Base-by-base conservation (phyloP, 2,797 vertebrate genomes). In the Ctenopoma multispine region DNA sequence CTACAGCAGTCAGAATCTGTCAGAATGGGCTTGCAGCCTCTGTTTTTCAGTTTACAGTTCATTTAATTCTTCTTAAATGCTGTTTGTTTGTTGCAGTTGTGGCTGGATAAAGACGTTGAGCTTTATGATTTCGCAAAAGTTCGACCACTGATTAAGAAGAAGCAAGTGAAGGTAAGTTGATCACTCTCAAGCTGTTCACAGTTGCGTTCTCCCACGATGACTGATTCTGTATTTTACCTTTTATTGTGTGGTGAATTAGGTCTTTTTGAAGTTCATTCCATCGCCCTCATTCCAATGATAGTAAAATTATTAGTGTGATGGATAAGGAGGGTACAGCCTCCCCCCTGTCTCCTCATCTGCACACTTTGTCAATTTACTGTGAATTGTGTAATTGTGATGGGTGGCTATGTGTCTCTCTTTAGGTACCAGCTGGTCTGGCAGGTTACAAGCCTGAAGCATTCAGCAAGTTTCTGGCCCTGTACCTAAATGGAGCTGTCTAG, bases 391-490 rank as follows among this genome's bases (percentile, higher is more conserved):
- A 13, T 27, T 55, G 10, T 82, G 56, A 80, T 34, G 58, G 24
- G 44, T 21, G 62, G n/a, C 18, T 62, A 5, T 66, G 38, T 67
- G 48, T 80, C 2, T 59, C 15, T 85, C 81, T 79, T 49, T 81
- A 99, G 97, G 93, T 96, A 70, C 96, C 97, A 74, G 93, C 94
- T 85, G 97, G 97, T 79, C 90, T 98, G 18, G 75, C 89, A 56
- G 96, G 95, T 87, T 97, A 96, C 91, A 93, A 95, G 72, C 94
- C 97, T 31, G 94, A 96, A 81, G 95, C 94, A 3, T 99, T 99
- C 94, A 94, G 81, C 85, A 99, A 96, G 92, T 98, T 99, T 90
- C 91, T 99, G 92, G 94, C 96, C 10, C 90, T 99, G 69, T 97
- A 96, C 89, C 90, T 99, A 56, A 93, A 98, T 0, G 97, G 97